Evolutionary conservation across 1,140 invertebrate species (phyloP).

Genomic region (Rhagoletis pomonella): DNA sequence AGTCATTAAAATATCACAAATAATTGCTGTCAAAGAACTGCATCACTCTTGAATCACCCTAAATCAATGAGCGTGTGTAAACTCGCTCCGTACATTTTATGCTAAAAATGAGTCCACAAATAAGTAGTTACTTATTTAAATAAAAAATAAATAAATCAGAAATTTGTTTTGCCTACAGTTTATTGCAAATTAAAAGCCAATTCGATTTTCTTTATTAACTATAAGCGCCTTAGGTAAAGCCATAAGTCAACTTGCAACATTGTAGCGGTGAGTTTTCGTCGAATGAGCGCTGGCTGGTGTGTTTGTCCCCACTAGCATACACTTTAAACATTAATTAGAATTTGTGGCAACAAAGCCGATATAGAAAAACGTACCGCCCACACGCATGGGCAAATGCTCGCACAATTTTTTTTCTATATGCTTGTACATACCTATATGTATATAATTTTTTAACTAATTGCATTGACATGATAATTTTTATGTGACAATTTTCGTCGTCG

Average conservation of each 20-base stretch:
- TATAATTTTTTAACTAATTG: constrained; percentile 34
- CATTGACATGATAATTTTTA: constrained; percentile 30
- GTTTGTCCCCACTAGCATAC: background rate
- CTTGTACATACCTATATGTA: background rate
- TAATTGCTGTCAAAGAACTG: no score
- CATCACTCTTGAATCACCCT: no score
- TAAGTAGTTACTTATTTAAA: no score
- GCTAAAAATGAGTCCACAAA: no score
- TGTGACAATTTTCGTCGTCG: constrained; percentile 28
- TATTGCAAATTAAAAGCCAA: constrained; percentile 48
- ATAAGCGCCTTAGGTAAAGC: constrained; percentile 25
- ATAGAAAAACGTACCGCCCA: background rate
- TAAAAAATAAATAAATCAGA: background rate
- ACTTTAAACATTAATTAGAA: constrained; percentile 16
- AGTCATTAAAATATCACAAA: no score
- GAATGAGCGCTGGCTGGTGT: background rate
- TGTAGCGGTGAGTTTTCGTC: background rate
- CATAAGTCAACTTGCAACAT: constrained; percentile 36
- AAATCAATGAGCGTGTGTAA: no score
- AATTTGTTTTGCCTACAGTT: background rate
- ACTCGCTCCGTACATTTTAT: no score
- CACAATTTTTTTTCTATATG: background rate
- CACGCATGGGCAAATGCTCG: background rate
- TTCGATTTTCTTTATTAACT: constrained; percentile 26
- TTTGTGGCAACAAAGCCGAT: constrained; percentile 1